A percentile compares a stretch with the other conserved stretches of the same genome.
These are phyloP conservation scores for Campylorhamphus procurvoides DNA, from an alignment of 2,113 vertebrate species.

Conservation along the genomic window DNA sequence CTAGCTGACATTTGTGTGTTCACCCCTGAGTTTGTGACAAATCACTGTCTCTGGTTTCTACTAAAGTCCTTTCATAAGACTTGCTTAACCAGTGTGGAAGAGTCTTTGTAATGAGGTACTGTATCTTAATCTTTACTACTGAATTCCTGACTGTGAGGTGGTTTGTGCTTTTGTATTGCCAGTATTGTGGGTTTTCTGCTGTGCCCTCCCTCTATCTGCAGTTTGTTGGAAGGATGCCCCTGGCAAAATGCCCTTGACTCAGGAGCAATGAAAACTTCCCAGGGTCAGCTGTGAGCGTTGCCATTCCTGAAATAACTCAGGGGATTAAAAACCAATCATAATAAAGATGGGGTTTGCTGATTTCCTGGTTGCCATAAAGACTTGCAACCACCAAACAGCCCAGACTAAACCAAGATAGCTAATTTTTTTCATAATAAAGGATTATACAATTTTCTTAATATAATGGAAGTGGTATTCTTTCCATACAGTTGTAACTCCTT, in stretches of 20 bases:
- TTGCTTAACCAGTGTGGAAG: not conserved
- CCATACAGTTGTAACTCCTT: not conserved
- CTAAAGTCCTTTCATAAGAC: fast-evolving
- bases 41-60: not conserved
- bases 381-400: not conserved
- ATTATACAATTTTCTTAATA: not conserved
- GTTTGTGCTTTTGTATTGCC: not conserved
- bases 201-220: not conserved
- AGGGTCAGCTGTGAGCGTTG: not conserved
- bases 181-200: not conserved
- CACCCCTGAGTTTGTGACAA: not conserved
- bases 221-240: not conserved
- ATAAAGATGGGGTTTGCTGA: not conserved
- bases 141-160: not conserved
- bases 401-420: not conserved
- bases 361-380: not conserved
- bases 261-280: not conserved
- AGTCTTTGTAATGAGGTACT: not conserved
- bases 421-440: not conserved
- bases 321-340: not conserved
- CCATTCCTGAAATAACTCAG: slow-evolving; percentile 19
- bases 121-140: fast-evolving
- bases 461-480: not conserved
- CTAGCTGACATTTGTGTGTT: fast-evolving
- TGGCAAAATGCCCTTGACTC: not conserved